Base-by-base conservation (phyloP, 2,888 invertebrate species). In the Ramazzottius varieornatus region DNA sequence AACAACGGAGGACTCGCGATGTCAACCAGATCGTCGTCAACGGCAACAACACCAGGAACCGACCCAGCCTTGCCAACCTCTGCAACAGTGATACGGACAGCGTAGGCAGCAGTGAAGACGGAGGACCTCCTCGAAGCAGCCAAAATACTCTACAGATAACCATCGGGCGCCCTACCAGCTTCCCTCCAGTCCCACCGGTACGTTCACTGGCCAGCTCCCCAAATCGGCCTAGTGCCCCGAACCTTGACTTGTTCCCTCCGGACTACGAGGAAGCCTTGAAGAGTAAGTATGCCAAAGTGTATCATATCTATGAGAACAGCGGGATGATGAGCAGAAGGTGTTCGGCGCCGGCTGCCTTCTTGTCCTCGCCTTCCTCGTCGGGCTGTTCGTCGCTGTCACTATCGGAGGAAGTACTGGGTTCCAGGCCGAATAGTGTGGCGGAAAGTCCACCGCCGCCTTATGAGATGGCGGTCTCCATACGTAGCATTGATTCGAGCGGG, bases 381-480 rank as follows among this genome's bases (percentile, higher is more conserved):
- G 54, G 54, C 20, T 8, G 16, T 29, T 54, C 54, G 16, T 29
- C 54, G n/a, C 8, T 8, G 8, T 13, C 40, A 20, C 8, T 8
- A 8, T 20, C 20, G 40, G 40, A 40, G 20, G 20, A 8, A 20
- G 40, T 40, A 20, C 20, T 40, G 40, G n/a, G n/a, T n/a, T 40
- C 40, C 8, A 8, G 40, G 20, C 40, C 40, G 40, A 20, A 40
- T 20, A n/a, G n/a, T n/a, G 8, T 40, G 40, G 20, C 20, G 29
- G 54, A 54, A 29, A 54, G 54, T 54, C 54, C 54, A n/a, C 54
- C 54, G 29, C 54, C 54, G 54, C 54, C 54, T 24, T 54, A 54
- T 29, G 54, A 54, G 16, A 13, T 29, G 54, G 20, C n/a, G 4
- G 54, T 54, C 4, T 40, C 40, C 20, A 8, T 8, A 8, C 20